A percentile compares a stretch with the other conserved stretches of the same genome.
Evolutionary conservation across 2,797 vertebrate genomes (phyloP).

Genomic region (Buphagus erythrorhynchus): DNA sequence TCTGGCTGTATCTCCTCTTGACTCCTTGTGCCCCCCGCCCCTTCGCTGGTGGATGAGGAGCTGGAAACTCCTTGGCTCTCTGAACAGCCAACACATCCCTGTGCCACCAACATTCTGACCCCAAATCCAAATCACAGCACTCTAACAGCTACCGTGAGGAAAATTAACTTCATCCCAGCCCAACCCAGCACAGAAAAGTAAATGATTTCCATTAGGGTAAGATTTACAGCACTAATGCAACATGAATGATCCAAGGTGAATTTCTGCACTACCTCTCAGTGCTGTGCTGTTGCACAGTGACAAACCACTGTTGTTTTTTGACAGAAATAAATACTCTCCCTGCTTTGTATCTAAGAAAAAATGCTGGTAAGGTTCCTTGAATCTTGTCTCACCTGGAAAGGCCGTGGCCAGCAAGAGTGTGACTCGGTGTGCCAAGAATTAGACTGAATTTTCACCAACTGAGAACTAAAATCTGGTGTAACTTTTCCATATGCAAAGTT

Average conservation of each 20-base stretch:
- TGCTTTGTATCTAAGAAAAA: neutral
- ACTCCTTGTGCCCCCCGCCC: rapidly evolving
- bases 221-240: neutral
- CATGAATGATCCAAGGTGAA: neutral
- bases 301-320: neutral
- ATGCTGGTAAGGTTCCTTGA: neutral
- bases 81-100: neutral
- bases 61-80: neutral
- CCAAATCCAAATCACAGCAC: neutral
- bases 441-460: neutral
- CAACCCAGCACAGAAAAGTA: neutral
- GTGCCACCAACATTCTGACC: neutral
- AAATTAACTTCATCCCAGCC: neutral
- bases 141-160: neutral
- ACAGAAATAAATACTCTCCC: neutral
- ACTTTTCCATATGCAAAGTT: neutral
- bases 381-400: neutral
- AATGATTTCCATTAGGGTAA: neutral
- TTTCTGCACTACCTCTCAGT: neutral
- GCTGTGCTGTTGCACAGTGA: neutral
- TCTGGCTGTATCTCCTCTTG: neutral
- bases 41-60: neutral
- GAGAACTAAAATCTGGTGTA: neutral
- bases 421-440: rapidly evolving
- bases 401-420: rapidly evolving